Evolutionary conservation across 2,888 invertebrate species (phyloP).

Genomic region (Epistrophella euchroma): DNA sequence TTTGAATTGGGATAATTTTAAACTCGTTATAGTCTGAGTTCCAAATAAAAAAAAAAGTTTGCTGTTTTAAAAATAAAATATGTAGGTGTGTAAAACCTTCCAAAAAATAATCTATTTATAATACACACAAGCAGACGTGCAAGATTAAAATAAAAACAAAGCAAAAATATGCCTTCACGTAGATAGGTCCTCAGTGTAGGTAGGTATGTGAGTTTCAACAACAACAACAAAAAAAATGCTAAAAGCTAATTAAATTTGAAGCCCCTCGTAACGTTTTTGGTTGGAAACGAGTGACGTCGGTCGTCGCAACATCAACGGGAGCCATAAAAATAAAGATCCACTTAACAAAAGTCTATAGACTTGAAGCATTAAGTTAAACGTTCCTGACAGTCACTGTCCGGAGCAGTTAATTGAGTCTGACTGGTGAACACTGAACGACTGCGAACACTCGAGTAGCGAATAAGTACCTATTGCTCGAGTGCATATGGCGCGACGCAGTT

Average conservation of each 20-base stretch:
- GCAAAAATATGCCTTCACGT: background rate
- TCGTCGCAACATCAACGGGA: slow-evolving; percentile 20
- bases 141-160: slow-evolving; percentile 11
- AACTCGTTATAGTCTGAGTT: background rate
- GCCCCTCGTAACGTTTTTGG: slow-evolving; percentile 10
- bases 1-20: background rate
- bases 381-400: slow-evolving; percentile 56
- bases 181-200: background rate
- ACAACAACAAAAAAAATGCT: background rate
- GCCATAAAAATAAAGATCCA: slow-evolving; percentile 40
- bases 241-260: slow-evolving; percentile 45
- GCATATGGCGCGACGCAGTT: slow-evolving; percentile 41
- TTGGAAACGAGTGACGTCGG: background rate
- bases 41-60: background rate
- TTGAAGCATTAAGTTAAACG: slow-evolving; percentile 60
- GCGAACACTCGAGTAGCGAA: background rate
- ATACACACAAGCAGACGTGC: background rate
- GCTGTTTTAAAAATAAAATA: slow-evolving; percentile 5
- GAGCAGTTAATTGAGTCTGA: slow-evolving; percentile 67
- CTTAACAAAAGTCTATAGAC: slow-evolving; percentile 50
- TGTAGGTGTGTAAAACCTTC: background rate
- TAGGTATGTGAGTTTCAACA: background rate
- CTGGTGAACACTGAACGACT: slow-evolving; percentile 26
- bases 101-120: slow-evolving; percentile 1
- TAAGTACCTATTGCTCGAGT: slow-evolving; percentile 6